Percentiles rank a stretch among this genome's conserved stretches.
Conservation (phyloP, 2,888 invertebrate genomes). For the Syrphus vitripennis region DNA sequence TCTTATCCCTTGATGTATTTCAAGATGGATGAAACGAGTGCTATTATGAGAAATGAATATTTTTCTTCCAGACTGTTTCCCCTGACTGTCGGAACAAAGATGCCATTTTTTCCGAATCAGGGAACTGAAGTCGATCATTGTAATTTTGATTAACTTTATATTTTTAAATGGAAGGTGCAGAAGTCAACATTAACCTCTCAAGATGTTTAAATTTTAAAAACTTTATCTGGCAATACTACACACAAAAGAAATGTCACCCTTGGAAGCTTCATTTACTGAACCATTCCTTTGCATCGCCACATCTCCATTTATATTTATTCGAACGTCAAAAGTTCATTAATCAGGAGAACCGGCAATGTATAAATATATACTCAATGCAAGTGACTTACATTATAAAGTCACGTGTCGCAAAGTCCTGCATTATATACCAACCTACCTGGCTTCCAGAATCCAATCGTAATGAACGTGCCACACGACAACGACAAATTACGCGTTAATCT, state of each 20-base stretch:
- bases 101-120: no score
- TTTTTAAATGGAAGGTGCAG: no score
- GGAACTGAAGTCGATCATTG: no score
- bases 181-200: no score
- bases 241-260: neutral
- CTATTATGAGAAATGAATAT: no score
- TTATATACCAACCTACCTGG: conserved; percentile 4
- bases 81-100: no score
- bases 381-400: conserved; percentile 56
- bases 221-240: neutral
- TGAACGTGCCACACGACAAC: conserved; percentile 54
- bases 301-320: neutral
- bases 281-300: neutral
- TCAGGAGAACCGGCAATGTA: conserved; percentile 28
- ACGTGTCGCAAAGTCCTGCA: conserved; percentile 45
- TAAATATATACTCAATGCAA: conserved; percentile 31
- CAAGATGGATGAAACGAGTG: no score
- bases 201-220: neutral
- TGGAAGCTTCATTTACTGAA: conserved; percentile 22
- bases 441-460: conserved; percentile 36
- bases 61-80: no score
- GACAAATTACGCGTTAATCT: conserved; percentile 67
- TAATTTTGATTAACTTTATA: no score
- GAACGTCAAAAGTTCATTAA: conserved; percentile 60
- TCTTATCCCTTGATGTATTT: no score